A percentile compares a stretch with the other conserved stretches of the same genome.
phyloP scores from a whole-genome alignment of 1,140 invertebrate genomes.

The Sitodiplosis mosellana region DNA sequence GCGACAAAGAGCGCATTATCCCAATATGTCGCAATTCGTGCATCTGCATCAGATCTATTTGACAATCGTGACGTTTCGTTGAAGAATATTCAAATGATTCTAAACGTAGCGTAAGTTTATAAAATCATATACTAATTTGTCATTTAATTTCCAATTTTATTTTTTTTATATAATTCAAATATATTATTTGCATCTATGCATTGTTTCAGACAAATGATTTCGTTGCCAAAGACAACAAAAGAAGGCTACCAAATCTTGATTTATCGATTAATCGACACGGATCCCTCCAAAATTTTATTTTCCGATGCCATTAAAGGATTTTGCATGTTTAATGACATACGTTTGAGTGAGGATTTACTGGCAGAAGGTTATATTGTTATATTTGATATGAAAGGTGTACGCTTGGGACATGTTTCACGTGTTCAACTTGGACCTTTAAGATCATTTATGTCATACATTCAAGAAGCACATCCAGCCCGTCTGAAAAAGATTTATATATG shows the following conservation, averaged over 20 bases:
- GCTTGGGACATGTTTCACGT: slow-evolving; percentile 37
- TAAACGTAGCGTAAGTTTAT: too few species aligned
- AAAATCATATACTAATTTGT: too few species aligned
- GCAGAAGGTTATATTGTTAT: slow-evolving; percentile 42
- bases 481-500: slow-evolving; percentile 37
- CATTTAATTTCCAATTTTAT: too few species aligned
- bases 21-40: too few species aligned
- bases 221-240: slow-evolving; percentile 31
- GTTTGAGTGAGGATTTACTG: slow-evolving; percentile 37
- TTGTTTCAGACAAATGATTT: slow-evolving; percentile 35
- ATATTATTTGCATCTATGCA: too few species aligned
- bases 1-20: too few species aligned
- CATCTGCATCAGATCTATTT: too few species aligned
- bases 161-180: too few species aligned
- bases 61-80: too few species aligned
- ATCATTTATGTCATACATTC: slow-evolving; percentile 43
- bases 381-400: slow-evolving; percentile 44
- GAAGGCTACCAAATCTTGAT: slow-evolving; percentile 38
- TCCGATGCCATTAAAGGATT: slow-evolving; percentile 37
- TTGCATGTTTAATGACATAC: slow-evolving; percentile 43
- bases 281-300: slow-evolving; percentile 39
- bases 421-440: slow-evolving; percentile 34
- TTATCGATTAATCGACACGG: slow-evolving; percentile 34
- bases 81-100: too few species aligned
- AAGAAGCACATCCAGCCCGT: slow-evolving; percentile 38